These are phyloP conservation scores for Labeo catla DNA, from an alignment of 2,113 vertebrate species.

Conservation along the genomic window DNA sequence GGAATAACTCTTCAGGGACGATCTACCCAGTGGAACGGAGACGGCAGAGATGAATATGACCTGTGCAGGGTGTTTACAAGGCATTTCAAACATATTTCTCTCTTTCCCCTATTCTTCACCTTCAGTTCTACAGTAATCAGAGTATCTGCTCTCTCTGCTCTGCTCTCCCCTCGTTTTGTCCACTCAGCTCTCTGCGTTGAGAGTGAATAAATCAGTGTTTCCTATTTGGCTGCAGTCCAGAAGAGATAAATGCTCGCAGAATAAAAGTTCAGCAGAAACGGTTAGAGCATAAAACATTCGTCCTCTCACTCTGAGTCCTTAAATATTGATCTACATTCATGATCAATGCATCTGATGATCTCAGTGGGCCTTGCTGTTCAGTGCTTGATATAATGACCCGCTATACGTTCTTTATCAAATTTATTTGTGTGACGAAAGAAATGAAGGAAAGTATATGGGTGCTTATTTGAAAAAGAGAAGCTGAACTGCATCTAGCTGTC, in stretches of 20 bases:
- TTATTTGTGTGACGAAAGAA: not conserved
- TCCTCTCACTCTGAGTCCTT: not conserved
- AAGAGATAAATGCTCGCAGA: constrained; percentile 38
- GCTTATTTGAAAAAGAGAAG: not conserved
- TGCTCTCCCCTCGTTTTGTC: not conserved
- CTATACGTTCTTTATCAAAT: not conserved
- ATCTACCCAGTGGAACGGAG: not conserved
- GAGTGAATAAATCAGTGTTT: constrained; percentile 39
- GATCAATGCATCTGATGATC: constrained; percentile 36
- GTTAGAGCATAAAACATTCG: not conserved
- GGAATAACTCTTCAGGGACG: not conserved
- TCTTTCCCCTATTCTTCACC: constrained; percentile 3
- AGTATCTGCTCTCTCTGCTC: not conserved
- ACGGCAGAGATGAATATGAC: not conserved
- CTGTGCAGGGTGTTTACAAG: not conserved
- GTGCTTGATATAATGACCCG: not conserved
- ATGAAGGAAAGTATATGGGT: not conserved
- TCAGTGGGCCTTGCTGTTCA: not conserved
- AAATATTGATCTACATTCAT: constrained; percentile 24
- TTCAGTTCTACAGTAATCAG: not conserved
- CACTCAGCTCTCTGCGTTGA: constrained; percentile 1
- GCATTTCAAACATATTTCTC: not conserved
- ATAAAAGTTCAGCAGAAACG: constrained; percentile 41
- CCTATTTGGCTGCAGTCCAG: constrained; percentile 35
- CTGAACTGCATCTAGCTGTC: not conserved